Conservation (phyloP, 2,888 invertebrate genomes). For the Tricholauxania praeusta region DNA sequence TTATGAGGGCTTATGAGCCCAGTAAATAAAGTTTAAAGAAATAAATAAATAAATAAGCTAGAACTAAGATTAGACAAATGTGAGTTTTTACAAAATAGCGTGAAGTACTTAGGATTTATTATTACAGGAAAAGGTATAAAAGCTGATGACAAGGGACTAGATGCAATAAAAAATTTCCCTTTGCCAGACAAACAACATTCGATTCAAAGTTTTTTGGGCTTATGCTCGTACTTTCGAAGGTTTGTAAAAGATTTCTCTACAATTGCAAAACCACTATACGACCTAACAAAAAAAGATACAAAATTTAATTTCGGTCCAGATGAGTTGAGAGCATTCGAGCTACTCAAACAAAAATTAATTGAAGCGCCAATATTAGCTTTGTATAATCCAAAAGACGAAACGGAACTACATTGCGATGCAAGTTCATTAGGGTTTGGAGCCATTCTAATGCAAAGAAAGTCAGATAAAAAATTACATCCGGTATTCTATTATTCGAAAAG, state of each 20-base stretch:
- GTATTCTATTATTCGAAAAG: conserved; percentile 34
- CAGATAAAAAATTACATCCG: conserved; percentile 35
- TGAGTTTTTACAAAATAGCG: conserved; percentile 13
- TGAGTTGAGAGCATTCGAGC: conserved; percentile 30
- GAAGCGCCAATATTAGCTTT: conserved; percentile 36
- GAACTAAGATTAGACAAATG: conserved; percentile 21
- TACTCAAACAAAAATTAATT: conserved; percentile 31
- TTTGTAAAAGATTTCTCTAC: conserved; percentile 42
- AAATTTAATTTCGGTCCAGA: conserved; percentile 27
- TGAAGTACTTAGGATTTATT: conserved; percentile 34
- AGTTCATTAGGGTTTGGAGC: too few relatives aligned
- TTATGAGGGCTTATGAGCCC: too few relatives aligned
- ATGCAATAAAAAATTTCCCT: conserved; percentile 30
- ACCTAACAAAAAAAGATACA: conserved; percentile 32
- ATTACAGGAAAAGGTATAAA: conserved; percentile 31
- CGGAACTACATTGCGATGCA: conserved; percentile 41
- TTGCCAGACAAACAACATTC: conserved; percentile 20
- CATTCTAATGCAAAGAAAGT: conserved; percentile 37
- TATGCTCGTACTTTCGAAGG: conserved; percentile 40
- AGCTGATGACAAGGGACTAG: conserved; percentile 30
- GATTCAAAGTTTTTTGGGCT: conserved; percentile 37
- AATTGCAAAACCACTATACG: conserved; percentile 40
- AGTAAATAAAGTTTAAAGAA: too few relatives aligned
- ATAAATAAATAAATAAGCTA: too few relatives aligned
- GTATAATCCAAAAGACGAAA: conserved; percentile 22